Base-by-base conservation (phyloP, 2,797 vertebrate species). In the Aldrovandia affinis region DNA sequence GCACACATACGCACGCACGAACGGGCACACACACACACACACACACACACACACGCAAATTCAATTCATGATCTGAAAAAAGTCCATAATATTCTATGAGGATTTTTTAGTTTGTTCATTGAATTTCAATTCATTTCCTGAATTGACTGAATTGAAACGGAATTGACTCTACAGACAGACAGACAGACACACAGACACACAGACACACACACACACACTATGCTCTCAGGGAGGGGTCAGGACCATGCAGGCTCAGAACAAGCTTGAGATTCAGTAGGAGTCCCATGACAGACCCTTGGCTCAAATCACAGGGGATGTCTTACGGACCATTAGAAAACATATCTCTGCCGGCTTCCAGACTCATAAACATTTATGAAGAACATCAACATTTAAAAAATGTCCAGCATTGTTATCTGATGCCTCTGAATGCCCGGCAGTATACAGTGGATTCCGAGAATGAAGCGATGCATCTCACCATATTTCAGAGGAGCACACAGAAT, bases 1-100 rank as follows among this genome's bases (percentile, higher is more conserved):
- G 25, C 83, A 61, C 55, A 91, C 89, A 92, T n/a, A n/a, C n/a
- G n/a, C n/a, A n/a, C n/a, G n/a, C n/a, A n/a, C n/a, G n/a, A n/a
- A n/a, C n/a, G n/a, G 92, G 91, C 86, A 80, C 87, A 57, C 47
- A 4, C 77, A 87, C 81, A 28, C n/a, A 30, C 12, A 12, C 47
- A 50, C n/a, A 28, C 30, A 73, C 68, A 73, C 30, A 20, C 14
- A 30, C 63, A 65, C n/a, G 55, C 12, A 50, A 50, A 50, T 12
- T n/a, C n/a, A n/a, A n/a, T n/a, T n/a, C n/a, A n/a, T n/a, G n/a
- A n/a, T n/a, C n/a, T n/a, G n/a, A n/a, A n/a, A n/a, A n/a, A n/a
- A n/a, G n/a, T n/a, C n/a, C n/a, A n/a, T n/a, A 50, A 50, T 50
- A 50, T 12, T 6, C 12, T 50, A 6, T 50, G 6, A 12, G 12